These are phyloP conservation scores for Sicus ferrugineus DNA, from an alignment of 2,888 invertebrate species.

Conservation along the genomic window DNA sequence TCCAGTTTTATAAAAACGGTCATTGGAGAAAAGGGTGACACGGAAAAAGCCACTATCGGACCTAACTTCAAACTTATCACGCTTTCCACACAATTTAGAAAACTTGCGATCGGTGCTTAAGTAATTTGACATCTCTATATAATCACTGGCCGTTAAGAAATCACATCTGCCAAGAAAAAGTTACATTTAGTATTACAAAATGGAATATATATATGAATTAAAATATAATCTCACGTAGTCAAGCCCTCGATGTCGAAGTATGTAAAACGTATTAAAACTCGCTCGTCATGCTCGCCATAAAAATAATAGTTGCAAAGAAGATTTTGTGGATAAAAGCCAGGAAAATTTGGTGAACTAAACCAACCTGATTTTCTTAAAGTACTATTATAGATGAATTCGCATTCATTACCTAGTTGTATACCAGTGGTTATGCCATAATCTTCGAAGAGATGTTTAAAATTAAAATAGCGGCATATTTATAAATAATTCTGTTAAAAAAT, in stretches of 20 bases:
- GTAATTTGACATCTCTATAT: slow-evolving; percentile 95
- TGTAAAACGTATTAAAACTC: slow-evolving; percentile 84
- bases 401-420: slow-evolving; percentile 77
- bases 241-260: slow-evolving; percentile 96
- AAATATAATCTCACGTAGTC: slow-evolving; percentile 91
- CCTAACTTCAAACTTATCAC: slow-evolving; percentile 76
- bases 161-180: slow-evolving; percentile 75
- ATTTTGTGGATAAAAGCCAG: slow-evolving; percentile 87
- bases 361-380: slow-evolving; percentile 80
- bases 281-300: slow-evolving; percentile 79
- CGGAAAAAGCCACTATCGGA: slow-evolving; percentile 94
- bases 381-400: slow-evolving; percentile 90
- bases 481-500: slow-evolving; percentile 43
- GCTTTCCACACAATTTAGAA: slow-evolving; percentile 82
- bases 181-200: not conserved
- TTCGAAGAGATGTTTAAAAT: no score
- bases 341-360: slow-evolving; percentile 86
- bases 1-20: slow-evolving; percentile 90
- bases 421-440: slow-evolving; percentile 90
- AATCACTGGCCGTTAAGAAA: slow-evolving; percentile 90
- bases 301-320: slow-evolving; percentile 93
- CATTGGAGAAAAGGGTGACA: slow-evolving; percentile 93
- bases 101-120: slow-evolving; percentile 89
- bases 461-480: not conserved
- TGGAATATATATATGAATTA: slow-evolving; percentile 47